Conservation (phyloP, 2,797 vertebrate genomes). For the Enoplosus armatus region DNA sequence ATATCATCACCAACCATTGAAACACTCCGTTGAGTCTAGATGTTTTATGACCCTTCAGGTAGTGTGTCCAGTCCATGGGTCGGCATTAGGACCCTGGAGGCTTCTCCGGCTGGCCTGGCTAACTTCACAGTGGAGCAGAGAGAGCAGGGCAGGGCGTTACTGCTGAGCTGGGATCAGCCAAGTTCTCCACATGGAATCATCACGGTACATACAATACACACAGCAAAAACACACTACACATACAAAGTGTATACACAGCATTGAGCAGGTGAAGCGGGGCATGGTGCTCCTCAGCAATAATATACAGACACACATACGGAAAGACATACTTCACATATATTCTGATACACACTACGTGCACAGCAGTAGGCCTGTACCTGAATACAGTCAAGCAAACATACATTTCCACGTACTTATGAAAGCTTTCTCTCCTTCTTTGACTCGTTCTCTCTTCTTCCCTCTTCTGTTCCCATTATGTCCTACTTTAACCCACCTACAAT, state of each 20-base stretch:
- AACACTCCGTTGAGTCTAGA: background rate
- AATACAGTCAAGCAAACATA: background rate
- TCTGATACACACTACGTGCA: background rate
- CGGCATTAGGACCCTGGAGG: conserved; percentile 87
- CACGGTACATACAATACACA: conserved; percentile 86
- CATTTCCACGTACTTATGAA: background rate
- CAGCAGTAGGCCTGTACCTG: background rate
- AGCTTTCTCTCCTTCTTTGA: background rate
- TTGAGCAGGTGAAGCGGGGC: background rate
- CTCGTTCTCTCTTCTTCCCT: background rate
- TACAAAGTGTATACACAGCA: background rate
- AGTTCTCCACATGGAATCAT: conserved; percentile 88
- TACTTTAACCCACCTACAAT: background rate
- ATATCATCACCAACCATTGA: background rate
- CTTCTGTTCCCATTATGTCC: background rate
- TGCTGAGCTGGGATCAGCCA: conserved; percentile 91
- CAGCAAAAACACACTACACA: conserved; percentile 17
- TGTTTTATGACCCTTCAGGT: conserved; percentile 75
- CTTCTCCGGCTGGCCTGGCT: conserved; percentile 88
- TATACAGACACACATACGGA: background rate
- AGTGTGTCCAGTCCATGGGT: conserved; percentile 89
- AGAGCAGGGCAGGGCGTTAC: conserved; percentile 88
- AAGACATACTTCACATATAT: background rate
- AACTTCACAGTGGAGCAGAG: conserved; percentile 91
- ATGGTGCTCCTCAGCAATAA: background rate